Evolutionary conservation across 2,113 vertebrate species (phyloP).

Genomic region (Myrmecophaga tridactyla): DNA sequence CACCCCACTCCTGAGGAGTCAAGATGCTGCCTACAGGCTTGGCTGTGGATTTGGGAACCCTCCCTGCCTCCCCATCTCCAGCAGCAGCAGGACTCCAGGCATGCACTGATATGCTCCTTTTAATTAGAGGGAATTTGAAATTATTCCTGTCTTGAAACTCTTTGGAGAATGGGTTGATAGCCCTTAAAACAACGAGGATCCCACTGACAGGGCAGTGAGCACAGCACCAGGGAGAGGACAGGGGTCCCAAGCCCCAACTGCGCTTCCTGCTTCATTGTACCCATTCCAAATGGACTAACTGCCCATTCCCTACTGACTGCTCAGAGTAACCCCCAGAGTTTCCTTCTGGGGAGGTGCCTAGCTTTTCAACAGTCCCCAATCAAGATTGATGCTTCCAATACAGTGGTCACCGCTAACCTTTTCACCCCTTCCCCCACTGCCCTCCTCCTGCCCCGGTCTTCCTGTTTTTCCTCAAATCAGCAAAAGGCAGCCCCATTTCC

Average conservation of each 20-base stretch:
- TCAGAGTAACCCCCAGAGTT: background rate
- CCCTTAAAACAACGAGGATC: background rate
- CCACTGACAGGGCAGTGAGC: background rate
- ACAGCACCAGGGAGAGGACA: background rate
- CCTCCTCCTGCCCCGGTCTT: too few relatives aligned
- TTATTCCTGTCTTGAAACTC: slow-evolving; percentile 38
- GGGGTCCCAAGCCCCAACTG: background rate
- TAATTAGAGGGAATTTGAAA: slow-evolving; percentile 59
- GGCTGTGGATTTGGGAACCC: slow-evolving; percentile 46
- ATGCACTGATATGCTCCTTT: background rate
- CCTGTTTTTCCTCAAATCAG: background rate
- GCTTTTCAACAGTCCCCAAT: background rate
- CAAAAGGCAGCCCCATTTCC: background rate
- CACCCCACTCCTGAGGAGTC: slow-evolving; percentile 37
- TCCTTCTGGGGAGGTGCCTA: background rate
- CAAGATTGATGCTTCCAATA: background rate
- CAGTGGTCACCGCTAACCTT: background rate
- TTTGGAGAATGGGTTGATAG: background rate
- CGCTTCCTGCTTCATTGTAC: background rate
- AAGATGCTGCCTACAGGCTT: slow-evolving; percentile 53
- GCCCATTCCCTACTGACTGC: background rate
- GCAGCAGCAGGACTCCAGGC: slow-evolving; percentile 35
- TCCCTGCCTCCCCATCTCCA: background rate
- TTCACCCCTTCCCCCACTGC: background rate
- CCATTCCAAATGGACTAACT: background rate